These are phyloP conservation scores for Pyrgilauda ruficollis DNA, from an alignment of 2,113 vertebrate species.

Conservation along the genomic window DNA sequence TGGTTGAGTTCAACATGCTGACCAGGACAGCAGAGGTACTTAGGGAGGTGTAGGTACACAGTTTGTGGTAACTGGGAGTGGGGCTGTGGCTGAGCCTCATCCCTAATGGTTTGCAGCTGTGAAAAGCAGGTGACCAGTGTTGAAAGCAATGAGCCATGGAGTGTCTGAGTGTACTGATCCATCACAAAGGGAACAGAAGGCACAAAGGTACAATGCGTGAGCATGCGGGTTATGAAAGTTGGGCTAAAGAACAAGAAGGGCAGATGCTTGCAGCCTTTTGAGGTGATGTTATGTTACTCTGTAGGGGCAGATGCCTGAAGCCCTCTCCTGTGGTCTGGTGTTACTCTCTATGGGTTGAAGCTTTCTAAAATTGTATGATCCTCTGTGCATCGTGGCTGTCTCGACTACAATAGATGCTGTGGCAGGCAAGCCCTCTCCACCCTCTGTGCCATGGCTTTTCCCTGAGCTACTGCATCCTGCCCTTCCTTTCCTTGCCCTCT, in stretches of 20 bases:
- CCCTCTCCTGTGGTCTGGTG: background rate
- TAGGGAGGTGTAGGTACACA: background rate
- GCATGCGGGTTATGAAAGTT: background rate
- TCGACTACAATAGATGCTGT: background rate
- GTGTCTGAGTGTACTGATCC: background rate
- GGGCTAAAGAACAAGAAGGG: background rate
- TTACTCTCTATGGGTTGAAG: background rate
- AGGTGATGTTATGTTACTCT: background rate
- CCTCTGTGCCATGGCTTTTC: background rate
- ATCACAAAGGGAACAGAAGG: background rate
- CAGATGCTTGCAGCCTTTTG: background rate
- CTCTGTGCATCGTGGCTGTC: background rate
- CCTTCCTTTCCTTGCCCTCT: background rate
- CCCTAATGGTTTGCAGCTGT: background rate
- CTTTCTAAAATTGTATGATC: background rate
- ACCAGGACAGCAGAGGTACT: background rate
- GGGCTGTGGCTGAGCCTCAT: background rate
- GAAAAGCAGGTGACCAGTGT: background rate
- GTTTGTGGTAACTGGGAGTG: background rate
- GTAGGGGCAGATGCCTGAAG: background rate
- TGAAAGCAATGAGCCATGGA: background rate
- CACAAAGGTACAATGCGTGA: background rate
- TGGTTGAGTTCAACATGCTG: rapidly evolving
- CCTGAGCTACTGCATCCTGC: background rate
- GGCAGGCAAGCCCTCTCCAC: background rate